Conservation (phyloP, 2,797 vertebrate genomes). For the Leuciscus waleckii region DNA sequence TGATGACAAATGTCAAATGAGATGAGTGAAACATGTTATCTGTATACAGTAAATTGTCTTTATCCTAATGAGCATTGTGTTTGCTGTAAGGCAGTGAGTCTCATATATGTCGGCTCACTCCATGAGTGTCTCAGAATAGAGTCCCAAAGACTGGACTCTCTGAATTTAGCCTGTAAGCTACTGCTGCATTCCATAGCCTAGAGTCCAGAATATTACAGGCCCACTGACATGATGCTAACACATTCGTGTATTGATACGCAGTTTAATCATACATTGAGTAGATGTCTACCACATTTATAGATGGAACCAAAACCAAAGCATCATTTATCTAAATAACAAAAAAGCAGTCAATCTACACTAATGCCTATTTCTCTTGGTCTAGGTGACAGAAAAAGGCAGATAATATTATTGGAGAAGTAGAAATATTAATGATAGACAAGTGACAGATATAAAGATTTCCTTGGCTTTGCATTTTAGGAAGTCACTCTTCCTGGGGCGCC, state of each 20-base stretch:
- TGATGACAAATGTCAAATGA: neutral
- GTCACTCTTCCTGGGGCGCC: slow-evolving; percentile 17
- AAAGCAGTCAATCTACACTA: neutral
- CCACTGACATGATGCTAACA: slow-evolving; percentile 22
- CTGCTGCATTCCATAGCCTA: slow-evolving; percentile 34
- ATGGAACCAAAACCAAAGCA: neutral
- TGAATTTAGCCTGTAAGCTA: slow-evolving; percentile 35
- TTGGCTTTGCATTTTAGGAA: slow-evolving; percentile 15
- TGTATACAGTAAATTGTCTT: neutral
- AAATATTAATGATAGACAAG: neutral
- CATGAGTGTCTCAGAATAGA: slow-evolving; percentile 57
- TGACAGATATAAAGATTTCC: neutral
- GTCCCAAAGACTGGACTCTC: slow-evolving; percentile 37
- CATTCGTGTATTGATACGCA: neutral
- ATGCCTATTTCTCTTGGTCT: neutral
- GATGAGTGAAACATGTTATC: neutral
- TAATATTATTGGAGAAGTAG: neutral
- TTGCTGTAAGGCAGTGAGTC: slow-evolving; percentile 6
- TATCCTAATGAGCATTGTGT: slow-evolving; percentile 9
- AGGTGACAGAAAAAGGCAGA: neutral
- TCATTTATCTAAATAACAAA: neutral
- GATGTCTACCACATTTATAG: neutral
- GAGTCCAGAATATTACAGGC: slow-evolving; percentile 33
- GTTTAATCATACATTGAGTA: neutral
- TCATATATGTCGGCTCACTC: slow-evolving; percentile 36